Conservation (phyloP, 2,113 vertebrate genomes). For the Origma solitaria region DNA sequence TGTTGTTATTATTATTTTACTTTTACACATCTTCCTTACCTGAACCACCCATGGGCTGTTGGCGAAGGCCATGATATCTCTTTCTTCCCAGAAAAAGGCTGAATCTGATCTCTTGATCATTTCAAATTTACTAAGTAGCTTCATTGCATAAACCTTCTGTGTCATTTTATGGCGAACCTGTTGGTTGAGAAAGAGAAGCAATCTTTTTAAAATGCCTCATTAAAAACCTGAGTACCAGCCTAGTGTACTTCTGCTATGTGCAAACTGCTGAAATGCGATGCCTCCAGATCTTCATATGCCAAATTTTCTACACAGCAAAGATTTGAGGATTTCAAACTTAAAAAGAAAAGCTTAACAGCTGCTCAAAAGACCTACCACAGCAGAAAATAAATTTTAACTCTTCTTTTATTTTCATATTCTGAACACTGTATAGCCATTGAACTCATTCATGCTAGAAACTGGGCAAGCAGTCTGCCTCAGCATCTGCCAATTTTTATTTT, state of each 20-base stretch:
- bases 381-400: neutral
- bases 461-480: neutral
- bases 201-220: neutral
- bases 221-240: neutral
- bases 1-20: neutral
- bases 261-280: neutral
- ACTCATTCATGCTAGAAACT: neutral
- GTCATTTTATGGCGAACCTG: conserved; percentile 96
- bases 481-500: neutral
- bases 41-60: conserved; percentile 98
- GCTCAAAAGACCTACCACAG: neutral
- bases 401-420: neutral
- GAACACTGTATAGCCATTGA: neutral
- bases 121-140: conserved; percentile 98
- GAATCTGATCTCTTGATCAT: conserved; percentile 99
- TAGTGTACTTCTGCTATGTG: neutral
- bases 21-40: conserved; percentile 70
- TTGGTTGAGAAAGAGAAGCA: conserved; percentile 1
- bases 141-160: conserved; percentile 98
- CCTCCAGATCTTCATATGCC: neutral
- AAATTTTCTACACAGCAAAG: neutral
- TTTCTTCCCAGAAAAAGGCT: conserved; percentile 99
- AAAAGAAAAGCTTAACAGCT: neutral
- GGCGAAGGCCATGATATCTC: conserved; percentile 98
- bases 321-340: neutral